Evolutionary conservation across 2,888 invertebrate species (phyloP), one percentile per base, ranked within the genome.

Genomic region (Diplazon laetatorius): DNA sequence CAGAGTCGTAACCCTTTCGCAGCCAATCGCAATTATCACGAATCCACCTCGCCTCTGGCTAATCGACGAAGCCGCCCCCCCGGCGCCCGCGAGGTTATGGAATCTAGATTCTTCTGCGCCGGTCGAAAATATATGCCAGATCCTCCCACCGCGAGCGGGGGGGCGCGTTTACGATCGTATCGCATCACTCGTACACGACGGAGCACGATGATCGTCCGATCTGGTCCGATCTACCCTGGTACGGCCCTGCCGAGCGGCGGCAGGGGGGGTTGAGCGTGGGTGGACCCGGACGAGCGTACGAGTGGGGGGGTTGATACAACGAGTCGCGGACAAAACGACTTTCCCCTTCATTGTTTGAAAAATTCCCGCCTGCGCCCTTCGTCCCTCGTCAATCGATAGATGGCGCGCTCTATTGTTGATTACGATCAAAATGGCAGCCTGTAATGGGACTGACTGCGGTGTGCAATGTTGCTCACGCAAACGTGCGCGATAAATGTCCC

Each of bases 391-490:
- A 88, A 89, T 89, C 90, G 90, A 90, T 92, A 94, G 94, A 94
- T 94, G 94, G 93, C 94, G 93, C 92, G 86, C 84, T 91, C 90
- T 92, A 93, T 94, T 94, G 93, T 94, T 94, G 93, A 84, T 82
- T 87, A 68, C 82, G 80, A 85, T 85, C 84, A 87, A 88, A 88
- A 88, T 88, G 88, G 88, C 85, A 85, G 86, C 85, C 83, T 84
- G 81, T 87, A 87, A 88, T 88, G 84, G 82, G 76, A 6, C 30
- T 82, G 80, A 84, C 83, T 86, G 78, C 79, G 84, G 81, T 82
- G 76, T 78, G 79, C 82, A 84, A 87, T 83, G 84, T 85, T 85
- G 85, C 83, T 85, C 78, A 80, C 80, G 79, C 79, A 77, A 84
- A 77, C 76, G 73, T 76, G 77, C 80, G 80, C 78, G 75, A 76